Evolutionary conservation across 2,888 invertebrate species (phyloP).

Genomic region (Troglohyphantes excavatus): DNA sequence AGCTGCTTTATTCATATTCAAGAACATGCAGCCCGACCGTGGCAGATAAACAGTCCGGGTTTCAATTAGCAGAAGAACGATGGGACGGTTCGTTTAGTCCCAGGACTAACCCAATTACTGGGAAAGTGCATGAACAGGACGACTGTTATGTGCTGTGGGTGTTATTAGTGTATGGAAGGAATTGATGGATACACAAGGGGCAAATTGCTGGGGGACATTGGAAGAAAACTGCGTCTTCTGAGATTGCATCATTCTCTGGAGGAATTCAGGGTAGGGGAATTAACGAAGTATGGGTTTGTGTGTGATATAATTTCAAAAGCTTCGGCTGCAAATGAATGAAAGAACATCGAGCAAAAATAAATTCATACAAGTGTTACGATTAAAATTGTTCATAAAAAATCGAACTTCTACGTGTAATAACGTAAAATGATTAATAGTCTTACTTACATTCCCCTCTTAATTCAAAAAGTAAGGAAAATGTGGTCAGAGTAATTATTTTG

Average conservation of each 20-base stretch:
- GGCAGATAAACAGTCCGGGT: slow-evolving; percentile 53
- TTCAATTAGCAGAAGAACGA: slow-evolving; percentile 48
- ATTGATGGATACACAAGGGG: slow-evolving; percentile 26
- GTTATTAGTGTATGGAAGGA: background rate
- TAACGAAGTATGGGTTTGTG: background rate
- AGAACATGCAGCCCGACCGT: background rate
- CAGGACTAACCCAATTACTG: slow-evolving; percentile 56
- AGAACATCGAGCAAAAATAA: no score
- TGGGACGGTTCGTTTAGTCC: slow-evolving; percentile 49
- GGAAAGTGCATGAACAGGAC: slow-evolving; percentile 56
- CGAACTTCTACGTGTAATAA: no score
- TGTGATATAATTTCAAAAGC: no score
- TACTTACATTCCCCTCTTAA: no score
- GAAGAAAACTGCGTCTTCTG: background rate
- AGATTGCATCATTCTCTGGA: background rate
- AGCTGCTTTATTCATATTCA: slow-evolving; percentile 40
- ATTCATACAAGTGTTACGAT: no score
- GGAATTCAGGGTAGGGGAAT: background rate
- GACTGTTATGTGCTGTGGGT: background rate
- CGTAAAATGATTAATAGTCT: no score
- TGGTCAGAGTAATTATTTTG: no score
- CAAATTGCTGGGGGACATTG: background rate
- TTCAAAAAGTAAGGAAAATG: no score
- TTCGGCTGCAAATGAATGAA: no score
- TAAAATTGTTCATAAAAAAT: no score